phyloP scores from a whole-genome alignment of 2,113 vertebrate species.

The Chlorodrepanis virens region DNA sequence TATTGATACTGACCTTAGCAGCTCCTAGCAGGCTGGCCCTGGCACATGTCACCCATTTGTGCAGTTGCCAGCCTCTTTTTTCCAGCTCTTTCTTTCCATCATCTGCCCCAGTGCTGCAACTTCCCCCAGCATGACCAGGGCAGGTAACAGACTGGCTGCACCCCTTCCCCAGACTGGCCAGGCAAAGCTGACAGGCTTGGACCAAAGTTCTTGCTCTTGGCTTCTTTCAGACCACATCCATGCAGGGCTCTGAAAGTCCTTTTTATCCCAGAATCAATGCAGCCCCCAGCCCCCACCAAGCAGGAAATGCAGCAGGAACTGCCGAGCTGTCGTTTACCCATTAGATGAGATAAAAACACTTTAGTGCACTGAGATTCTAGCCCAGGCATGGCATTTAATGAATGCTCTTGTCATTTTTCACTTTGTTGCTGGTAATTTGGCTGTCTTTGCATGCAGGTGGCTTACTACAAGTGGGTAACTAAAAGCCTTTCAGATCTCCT shows the following conservation, averaged over 20 bases:
- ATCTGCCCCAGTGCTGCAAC: background rate
- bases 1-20: background rate
- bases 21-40: background rate
- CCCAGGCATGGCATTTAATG: slow-evolving; percentile 51
- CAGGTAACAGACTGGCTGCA: background rate
- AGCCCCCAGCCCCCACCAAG: slow-evolving; percentile 6
- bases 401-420: slow-evolving; percentile 65
- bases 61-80: background rate
- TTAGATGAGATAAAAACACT: slow-evolving; percentile 62
- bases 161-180: background rate
- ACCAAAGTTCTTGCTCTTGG: background rate
- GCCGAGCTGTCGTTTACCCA: background rate
- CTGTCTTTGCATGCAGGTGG: slow-evolving; percentile 53
- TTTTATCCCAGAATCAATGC: slow-evolving; percentile 54
- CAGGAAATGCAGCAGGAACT: slow-evolving; percentile 63
- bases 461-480: slow-evolving; percentile 44
- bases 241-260: slow-evolving; percentile 42
- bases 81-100: background rate
- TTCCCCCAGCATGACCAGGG: background rate
- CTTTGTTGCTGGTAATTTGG: slow-evolving; percentile 63
- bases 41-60: background rate
- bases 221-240: background rate
- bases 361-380: slow-evolving; percentile 31
- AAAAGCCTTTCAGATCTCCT: slow-evolving; percentile 57
- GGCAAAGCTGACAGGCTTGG: background rate